These are phyloP conservation scores for Amphilophus citrinellus DNA, from an alignment of 2,113 vertebrate species.

Conservation along the genomic window DNA sequence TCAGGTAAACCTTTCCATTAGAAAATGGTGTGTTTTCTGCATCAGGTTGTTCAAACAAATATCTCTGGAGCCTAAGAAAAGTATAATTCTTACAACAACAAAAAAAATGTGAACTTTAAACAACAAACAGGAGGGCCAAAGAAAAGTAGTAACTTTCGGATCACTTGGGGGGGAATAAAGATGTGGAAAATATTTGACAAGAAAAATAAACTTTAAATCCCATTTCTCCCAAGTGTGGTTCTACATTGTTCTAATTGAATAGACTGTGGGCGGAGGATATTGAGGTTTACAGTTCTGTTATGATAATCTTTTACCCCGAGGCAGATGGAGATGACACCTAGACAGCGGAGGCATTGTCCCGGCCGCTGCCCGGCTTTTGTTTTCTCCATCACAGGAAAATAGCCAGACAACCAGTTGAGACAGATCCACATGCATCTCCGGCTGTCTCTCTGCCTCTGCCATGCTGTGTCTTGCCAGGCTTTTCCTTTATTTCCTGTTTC, in stretches of 20 bases:
- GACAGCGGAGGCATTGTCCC: constrained; percentile 16
- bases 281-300: background rate
- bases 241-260: background rate
- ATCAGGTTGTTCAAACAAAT: background rate
- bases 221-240: constrained; percentile 1
- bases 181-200: background rate
- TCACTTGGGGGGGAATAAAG: background rate
- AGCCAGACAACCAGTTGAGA: constrained; percentile 14
- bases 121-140: background rate
- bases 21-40: background rate
- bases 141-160: background rate
- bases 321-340: background rate
- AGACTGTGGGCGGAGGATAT: constrained; percentile 5
- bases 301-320: background rate
- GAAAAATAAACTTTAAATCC: constrained; percentile 1
- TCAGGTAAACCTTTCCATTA: background rate
- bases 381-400: constrained; percentile 1
- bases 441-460: background rate
- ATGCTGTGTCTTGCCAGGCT: background rate
- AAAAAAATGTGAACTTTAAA: background rate
- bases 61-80: background rate
- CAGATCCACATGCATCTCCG: background rate
- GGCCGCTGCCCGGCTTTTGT: background rate
- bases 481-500: background rate
- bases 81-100: background rate